Evolutionary conservation across 2,888 invertebrate species (phyloP), one percentile per base, ranked within the genome.

Genomic region (Stenolophus ochropezus): DNA sequence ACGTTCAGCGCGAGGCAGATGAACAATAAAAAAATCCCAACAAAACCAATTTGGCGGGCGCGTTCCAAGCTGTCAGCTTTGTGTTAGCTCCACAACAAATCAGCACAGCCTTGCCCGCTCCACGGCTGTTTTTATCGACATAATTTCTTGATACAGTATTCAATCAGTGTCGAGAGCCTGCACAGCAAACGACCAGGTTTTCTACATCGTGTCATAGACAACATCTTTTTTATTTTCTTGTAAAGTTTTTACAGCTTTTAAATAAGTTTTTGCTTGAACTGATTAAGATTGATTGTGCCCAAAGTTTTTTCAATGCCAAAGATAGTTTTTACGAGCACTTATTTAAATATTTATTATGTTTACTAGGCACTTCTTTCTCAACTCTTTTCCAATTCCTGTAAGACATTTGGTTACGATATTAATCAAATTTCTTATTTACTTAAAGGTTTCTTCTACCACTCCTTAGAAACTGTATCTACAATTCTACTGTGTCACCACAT

Each of bases 71-170:
- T 73, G 73, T 73, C 73, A 73, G 49, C 49, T 73, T 49, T 49
- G 47, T 49, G 73, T 73, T 73, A 49, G 73, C 73, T 73, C 25
- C 73, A 49, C 73, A 49, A 73, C 73, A 73, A 73, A 73, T 73
- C 73, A 73, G 49, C 73, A n/a, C 21, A 2, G 21, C 49, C 27
- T 23, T 8, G 47, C 49, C 73, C 61, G 78, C 65, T 75, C 75
- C 75, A 77, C 65, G 42, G 73, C 82, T 79, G 82, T 83, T 83
- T 83, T 83, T 82, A 80, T 75, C 79, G 82, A 79, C 82, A 82
- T 84, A 83, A 84, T 83, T 83, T 83, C 84, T 82, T 81, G 82
- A 83, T 84, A 82, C 84, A 83, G 71, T 82, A 83, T 83, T 84
- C 84, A 83, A 84, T 84, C 84, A 83, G 83, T 83, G 84, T 84